Base-by-base conservation (phyloP, 1,140 invertebrate genomes). In the Magallana ariakensis region DNA sequence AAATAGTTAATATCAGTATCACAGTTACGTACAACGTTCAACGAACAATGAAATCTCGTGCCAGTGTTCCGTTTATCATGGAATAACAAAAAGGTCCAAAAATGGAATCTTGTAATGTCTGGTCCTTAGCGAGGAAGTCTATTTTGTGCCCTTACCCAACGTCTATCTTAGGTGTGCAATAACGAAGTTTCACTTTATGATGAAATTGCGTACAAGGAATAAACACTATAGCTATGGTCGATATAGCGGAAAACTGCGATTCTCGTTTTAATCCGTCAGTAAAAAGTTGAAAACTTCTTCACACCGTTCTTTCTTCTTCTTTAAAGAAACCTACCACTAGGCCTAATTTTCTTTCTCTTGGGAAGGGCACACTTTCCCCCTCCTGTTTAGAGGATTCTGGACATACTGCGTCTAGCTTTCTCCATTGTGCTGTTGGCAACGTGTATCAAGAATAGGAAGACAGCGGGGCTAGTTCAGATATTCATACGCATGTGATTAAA, bases 361-460 rank as follows among this genome's bases (percentile, higher is more conserved):
- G 87, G 87, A 88, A 84, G 87, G 87, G 87, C 87, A 88, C 87
- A 58, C 80, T 82, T 82, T 84, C 85, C 85, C 87, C 87, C 83
- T 75, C 87, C 87, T 85, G 55, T 84, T 88, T 82, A 88, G 85
- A 75, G 57, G 80, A 85, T 82, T 54, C 80, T 53, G 26, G 55
- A 70, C 46, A 84, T 75, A 75, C 16, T 62, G n/a, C 56, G 57
- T 22, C 80, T 46, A 85, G 33, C 66, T 15, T 60, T 88, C 85
- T 85, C 87, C 87, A 88, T 88, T 88, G 85, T 88, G 85, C 85
- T 86, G 54, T 85, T 88, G 85, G 87, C 87, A 88, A 88, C 87
- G 87, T 88, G 87, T 88, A 88, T 60, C 10, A 16, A 83, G 26
- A 83, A 16, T 83, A 58, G 56, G 13, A 5, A 15, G 16, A 58